Conservation (phyloP, 2,113 vertebrate species). For the Lichenostomus cassidix region DNA sequence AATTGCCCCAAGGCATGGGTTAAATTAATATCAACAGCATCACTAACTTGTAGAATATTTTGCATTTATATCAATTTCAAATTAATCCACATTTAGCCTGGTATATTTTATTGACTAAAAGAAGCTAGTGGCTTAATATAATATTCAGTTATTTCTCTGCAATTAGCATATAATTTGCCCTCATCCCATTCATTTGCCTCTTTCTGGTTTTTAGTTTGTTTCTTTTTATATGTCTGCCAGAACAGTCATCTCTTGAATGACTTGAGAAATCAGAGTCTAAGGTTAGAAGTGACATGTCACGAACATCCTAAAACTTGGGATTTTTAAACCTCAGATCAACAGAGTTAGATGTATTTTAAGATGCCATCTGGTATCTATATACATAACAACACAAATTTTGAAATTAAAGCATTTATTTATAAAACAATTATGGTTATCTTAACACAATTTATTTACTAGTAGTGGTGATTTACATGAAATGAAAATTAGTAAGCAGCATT, state of each 20-base stretch:
- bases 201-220: neutral
- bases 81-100: neutral
- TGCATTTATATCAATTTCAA: neutral
- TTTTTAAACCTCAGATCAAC: neutral
- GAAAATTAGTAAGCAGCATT: neutral
- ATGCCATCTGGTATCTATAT: constrained; percentile 42
- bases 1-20: neutral
- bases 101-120: neutral
- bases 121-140: neutral
- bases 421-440: neutral
- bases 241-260: neutral
- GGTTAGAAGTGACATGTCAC: constrained; percentile 11
- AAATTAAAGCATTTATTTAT: neutral
- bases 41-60: neutral
- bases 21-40: neutral
- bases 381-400: neutral
- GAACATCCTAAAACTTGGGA: neutral
- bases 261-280: constrained; percentile 14
- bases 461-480: neutral
- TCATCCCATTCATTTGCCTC: neutral
- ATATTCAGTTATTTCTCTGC: neutral
- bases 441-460: neutral
- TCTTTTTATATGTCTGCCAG: constrained; percentile 3
- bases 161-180: neutral
- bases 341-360: constrained; percentile 18